Percentiles rank a stretch among this genome's conserved stretches.
Evolutionary conservation across 2,113 vertebrate species (phyloP).

Genomic region (Heliornis fulica): DNA sequence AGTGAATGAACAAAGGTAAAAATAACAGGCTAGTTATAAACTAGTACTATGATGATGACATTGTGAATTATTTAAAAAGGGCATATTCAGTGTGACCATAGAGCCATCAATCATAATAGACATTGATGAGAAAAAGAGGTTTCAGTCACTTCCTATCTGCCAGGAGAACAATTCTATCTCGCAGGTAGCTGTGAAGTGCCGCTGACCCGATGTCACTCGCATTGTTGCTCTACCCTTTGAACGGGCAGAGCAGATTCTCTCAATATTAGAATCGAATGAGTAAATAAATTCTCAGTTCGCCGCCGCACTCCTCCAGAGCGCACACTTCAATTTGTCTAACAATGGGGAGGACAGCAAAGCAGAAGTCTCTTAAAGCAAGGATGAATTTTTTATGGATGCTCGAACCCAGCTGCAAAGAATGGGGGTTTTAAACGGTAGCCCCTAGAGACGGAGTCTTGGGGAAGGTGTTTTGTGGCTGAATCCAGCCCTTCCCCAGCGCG

Average conservation of each 20-base stretch:
- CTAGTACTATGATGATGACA: slow-evolving; percentile 95
- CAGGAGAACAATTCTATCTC: slow-evolving; percentile 95
- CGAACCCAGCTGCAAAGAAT: slow-evolving; percentile 85
- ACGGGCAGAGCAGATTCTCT: slow-evolving; percentile 83
- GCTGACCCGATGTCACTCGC: slow-evolving; percentile 95
- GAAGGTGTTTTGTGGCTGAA: slow-evolving; percentile 61
- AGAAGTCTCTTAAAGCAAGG: slow-evolving; percentile 82
- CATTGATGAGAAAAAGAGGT: slow-evolving; percentile 96
- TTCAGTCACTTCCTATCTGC: slow-evolving; percentile 90
- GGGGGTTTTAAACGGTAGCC: slow-evolving; percentile 60
- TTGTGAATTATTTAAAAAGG: slow-evolving; percentile 99
- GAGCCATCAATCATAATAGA: slow-evolving; percentile 99
- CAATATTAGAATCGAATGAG: slow-evolving; percentile 87
- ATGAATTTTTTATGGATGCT: slow-evolving; percentile 96
- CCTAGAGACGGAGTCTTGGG: slow-evolving; percentile 67
- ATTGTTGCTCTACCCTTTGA: slow-evolving; percentile 98
- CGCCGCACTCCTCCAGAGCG: slow-evolving; percentile 82
- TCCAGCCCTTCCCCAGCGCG: slow-evolving; percentile 7
- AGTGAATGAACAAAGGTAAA: slow-evolving; percentile 94
- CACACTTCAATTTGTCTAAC: slow-evolving; percentile 96
- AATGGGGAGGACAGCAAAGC: slow-evolving; percentile 88
- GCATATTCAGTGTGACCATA: slow-evolving; percentile 96
- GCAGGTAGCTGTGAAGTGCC: slow-evolving; percentile 90
- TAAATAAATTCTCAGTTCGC: slow-evolving; percentile 95
- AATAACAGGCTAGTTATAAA: slow-evolving; percentile 99